Conservation (phyloP, 2,888 invertebrate genomes). For the Thereva unica region DNA sequence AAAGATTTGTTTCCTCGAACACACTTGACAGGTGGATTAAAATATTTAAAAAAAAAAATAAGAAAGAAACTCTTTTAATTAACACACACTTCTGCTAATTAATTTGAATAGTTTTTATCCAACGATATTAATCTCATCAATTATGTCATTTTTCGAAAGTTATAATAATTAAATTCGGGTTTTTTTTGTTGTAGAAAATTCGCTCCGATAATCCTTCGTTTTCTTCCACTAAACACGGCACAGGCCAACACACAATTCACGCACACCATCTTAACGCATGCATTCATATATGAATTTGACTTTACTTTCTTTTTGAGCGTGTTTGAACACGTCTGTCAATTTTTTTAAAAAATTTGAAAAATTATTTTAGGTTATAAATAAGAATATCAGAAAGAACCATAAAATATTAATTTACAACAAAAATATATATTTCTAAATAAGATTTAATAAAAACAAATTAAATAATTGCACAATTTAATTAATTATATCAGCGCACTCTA, state of each 20-base stretch:
- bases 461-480: too few species aligned
- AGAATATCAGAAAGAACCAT: background rate
- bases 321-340: too few species aligned
- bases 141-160: conserved; percentile 30
- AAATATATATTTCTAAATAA: too few species aligned
- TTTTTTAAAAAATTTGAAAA: too few species aligned
- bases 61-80: background rate
- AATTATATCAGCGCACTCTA: too few species aligned
- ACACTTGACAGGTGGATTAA: conserved; percentile 19
- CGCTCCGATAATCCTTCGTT: background rate
- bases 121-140: conserved; percentile 7
- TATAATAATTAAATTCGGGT: conserved; percentile 8
- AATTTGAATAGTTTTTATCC: background rate
- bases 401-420: background rate
- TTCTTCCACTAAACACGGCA: background rate
- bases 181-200: background rate
- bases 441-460: too few species aligned
- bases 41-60: background rate
- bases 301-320: background rate
- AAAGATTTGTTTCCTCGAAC: conserved; percentile 3
- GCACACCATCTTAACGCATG: background rate
- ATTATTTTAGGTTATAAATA: too few species aligned
- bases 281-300: background rate
- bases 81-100: background rate
- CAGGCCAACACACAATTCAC: background rate